A percentile compares a stretch with the other conserved stretches of the same genome.
Conservation (phyloP, 1,140 invertebrate genomes). For the Helicoverpa zea region DNA sequence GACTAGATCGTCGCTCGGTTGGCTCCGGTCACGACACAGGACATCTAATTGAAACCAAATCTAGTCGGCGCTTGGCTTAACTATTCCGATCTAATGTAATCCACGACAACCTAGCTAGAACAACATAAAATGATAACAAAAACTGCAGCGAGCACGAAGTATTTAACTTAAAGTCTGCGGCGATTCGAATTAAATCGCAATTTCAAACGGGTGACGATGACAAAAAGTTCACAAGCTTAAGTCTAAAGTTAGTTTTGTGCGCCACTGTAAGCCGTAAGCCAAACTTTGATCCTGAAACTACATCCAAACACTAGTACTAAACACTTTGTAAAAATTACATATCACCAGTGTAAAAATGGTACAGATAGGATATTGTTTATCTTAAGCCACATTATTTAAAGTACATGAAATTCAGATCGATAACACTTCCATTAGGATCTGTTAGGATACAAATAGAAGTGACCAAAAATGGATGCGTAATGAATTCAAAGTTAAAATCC, state of each 20-base stretch:
- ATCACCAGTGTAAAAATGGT: not conserved
- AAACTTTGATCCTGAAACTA: slow-evolving; percentile 49
- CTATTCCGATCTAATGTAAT: slow-evolving; percentile 28
- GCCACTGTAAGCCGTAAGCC: slow-evolving; percentile 54
- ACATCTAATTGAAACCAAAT: slow-evolving; percentile 52
- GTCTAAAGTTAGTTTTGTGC: slow-evolving; percentile 54
- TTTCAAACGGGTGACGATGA: slow-evolving; percentile 56
- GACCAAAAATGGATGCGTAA: not conserved
- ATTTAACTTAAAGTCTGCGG: slow-evolving; percentile 40
- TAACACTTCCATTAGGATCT: not conserved
- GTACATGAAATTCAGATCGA: not conserved
- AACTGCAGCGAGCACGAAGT: slow-evolving; percentile 2
- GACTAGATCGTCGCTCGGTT: slow-evolving; percentile 22
- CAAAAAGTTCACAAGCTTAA: slow-evolving; percentile 66
- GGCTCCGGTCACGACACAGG: slow-evolving; percentile 19
- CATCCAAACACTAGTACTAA: slow-evolving; percentile 14
- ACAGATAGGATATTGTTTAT: too few species aligned
- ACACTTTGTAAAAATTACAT: slow-evolving; percentile 31
- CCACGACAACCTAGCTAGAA: slow-evolving; percentile 6
- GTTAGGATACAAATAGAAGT: not conserved
- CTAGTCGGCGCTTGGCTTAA: slow-evolving; percentile 29
- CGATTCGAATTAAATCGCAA: slow-evolving; percentile 60
- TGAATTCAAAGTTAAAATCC: not conserved
- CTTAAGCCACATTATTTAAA: too few species aligned
- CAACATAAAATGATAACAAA: slow-evolving; percentile 32